phyloP scores from a whole-genome alignment of 2,113 vertebrate species.

The Peucedramus taeniatus region DNA sequence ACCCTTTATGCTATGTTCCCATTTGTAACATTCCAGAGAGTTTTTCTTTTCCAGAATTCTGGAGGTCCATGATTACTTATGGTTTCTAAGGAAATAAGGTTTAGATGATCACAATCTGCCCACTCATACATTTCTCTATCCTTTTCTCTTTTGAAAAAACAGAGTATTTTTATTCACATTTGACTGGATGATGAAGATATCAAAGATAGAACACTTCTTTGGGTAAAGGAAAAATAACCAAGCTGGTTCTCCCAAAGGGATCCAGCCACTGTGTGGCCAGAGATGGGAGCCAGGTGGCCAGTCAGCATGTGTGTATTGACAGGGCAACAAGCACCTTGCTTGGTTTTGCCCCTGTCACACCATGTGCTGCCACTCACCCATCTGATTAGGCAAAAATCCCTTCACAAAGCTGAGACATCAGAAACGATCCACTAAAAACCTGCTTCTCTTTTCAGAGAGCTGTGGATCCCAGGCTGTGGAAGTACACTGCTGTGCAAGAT shows the following conservation, averaged over 20 bases:
- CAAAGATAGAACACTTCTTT: not conserved
- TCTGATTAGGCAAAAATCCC: not conserved
- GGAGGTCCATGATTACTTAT: not conserved
- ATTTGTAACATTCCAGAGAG: not conserved
- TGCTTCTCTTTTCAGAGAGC: rapidly evolving
- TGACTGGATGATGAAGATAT: not conserved
- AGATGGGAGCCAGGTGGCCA: not conserved
- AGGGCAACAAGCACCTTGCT: not conserved
- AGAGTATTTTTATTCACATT: not conserved
- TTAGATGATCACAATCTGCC: not conserved
- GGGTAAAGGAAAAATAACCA: not conserved
- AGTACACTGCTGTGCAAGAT: not conserved
- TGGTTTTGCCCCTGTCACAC: not conserved
- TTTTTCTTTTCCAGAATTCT: not conserved
- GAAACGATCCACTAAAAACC: not conserved
- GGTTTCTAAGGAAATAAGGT: not conserved
- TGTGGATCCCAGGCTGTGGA: not conserved
- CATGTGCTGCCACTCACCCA: rapidly evolving
- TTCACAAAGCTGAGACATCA: not conserved
- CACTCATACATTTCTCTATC: not conserved
- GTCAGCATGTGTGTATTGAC: not conserved
- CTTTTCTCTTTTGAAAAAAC: not conserved
- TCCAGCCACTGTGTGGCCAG: not conserved
- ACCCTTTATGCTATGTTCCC: not conserved
- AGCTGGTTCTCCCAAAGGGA: not conserved